Evolutionary conservation across 2,113 vertebrate genomes (phyloP).

Genomic region (Dunckerocampus dactyliophorus): DNA sequence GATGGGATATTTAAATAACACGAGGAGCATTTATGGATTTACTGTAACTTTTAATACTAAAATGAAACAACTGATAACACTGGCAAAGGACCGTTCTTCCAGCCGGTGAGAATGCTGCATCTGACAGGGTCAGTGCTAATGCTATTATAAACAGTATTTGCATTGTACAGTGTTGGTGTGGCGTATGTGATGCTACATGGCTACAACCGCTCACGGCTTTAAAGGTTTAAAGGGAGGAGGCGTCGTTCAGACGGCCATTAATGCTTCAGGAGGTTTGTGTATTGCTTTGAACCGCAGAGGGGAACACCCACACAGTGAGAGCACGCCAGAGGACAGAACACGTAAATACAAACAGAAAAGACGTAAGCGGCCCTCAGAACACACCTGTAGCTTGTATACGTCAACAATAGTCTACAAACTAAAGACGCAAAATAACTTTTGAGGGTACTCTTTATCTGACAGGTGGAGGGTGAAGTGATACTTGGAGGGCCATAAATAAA

Average conservation of each 20-base stretch:
- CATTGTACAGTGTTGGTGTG: constrained; percentile 15
- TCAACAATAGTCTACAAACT: constrained; percentile 56
- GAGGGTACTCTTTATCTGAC: constrained; percentile 40
- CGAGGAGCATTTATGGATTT: too few species aligned
- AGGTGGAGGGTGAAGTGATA: constrained; percentile 46
- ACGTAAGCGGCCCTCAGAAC: constrained; percentile 48
- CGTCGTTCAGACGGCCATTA: constrained; percentile 32
- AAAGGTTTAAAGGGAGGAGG: constrained; percentile 59
- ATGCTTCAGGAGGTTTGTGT: constrained; percentile 48
- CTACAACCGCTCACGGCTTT: constrained; percentile 14
- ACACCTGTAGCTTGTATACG: constrained; percentile 49
- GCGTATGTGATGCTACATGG: constrained; percentile 40
- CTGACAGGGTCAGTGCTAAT: too few species aligned
- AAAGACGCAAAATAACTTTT: constrained; percentile 45
- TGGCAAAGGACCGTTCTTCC: too few species aligned
- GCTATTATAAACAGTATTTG: background rate
- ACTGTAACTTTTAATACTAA: too few species aligned
- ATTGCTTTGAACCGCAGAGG: constrained; percentile 61
- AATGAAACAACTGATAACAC: too few species aligned
- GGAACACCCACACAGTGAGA: constrained; percentile 25
- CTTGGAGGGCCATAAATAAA: constrained; percentile 64
- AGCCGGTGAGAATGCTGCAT: too few species aligned
- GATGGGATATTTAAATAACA: too few species aligned
- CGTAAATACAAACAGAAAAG: constrained; percentile 43
- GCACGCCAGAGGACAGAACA: constrained; percentile 18